These are phyloP conservation scores for Orbicella faveolata DNA, from an alignment of 64 coral and sea anemone species.

Conservation along the genomic window DNA sequence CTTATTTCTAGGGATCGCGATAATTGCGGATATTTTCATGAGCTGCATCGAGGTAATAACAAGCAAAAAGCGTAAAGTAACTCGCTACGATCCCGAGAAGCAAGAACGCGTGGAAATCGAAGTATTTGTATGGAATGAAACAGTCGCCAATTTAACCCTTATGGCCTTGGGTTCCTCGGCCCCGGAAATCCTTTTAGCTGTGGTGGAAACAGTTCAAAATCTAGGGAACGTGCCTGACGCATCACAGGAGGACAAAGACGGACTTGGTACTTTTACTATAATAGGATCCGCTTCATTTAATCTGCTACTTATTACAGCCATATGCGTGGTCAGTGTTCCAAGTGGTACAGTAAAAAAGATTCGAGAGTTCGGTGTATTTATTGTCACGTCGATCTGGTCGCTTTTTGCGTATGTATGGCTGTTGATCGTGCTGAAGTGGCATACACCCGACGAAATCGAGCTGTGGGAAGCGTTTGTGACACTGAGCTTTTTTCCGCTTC, in stretches of 20 bases:
- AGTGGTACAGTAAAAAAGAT: slow-evolving; percentile 63
- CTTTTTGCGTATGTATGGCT: slow-evolving; percentile 94
- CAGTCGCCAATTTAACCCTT: slow-evolving; percentile 84
- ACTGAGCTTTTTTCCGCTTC: slow-evolving; percentile 70
- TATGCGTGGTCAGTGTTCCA: slow-evolving; percentile 85
- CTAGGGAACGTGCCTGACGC: slow-evolving; percentile 15
- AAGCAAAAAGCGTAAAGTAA: slow-evolving; percentile 78
- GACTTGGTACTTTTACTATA: slow-evolving; percentile 89
- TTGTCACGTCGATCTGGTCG: slow-evolving; percentile 80
- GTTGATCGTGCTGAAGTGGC: slow-evolving; percentile 67
- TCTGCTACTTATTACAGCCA: slow-evolving; percentile 82
- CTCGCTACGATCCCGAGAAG: slow-evolving; percentile 63
- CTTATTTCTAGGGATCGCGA: slow-evolving; percentile 85
- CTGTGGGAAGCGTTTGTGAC: slow-evolving; percentile 92
- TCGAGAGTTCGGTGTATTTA: slow-evolving; percentile 83
- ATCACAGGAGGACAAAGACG: slow-evolving; percentile 54
- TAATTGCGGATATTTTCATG: slow-evolving; percentile 96
- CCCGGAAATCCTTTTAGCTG: slow-evolving; percentile 84
- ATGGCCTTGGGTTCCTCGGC: slow-evolving; percentile 93
- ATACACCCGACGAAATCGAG: slow-evolving; percentile 73
- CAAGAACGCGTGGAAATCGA: slow-evolving; percentile 74
- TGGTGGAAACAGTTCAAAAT: slow-evolving; percentile 80
- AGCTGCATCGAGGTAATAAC: slow-evolving; percentile 91
- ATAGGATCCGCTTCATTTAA: slow-evolving; percentile 92
- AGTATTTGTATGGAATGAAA: slow-evolving; percentile 95